These are phyloP conservation scores for Epinotia demarniana DNA, from an alignment of 2,888 invertebrate genomes.

Conservation along the genomic window DNA sequence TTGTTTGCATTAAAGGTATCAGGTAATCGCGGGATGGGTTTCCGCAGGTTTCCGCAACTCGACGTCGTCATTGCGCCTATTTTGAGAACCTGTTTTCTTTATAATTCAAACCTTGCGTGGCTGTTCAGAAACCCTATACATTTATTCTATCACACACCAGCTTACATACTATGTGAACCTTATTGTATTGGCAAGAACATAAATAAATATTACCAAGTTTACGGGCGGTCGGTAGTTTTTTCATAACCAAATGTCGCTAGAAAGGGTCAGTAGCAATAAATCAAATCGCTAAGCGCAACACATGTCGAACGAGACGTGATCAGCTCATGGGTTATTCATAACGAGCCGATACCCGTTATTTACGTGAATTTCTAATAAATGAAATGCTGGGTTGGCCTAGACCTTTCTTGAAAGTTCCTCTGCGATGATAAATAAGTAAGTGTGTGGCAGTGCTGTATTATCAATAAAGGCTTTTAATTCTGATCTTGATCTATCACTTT, in stretches of 20 bases:
- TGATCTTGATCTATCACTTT: too few relatives aligned
- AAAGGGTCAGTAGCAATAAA: slow-evolving; percentile 28
- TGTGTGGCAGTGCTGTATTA: background rate
- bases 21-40: too few relatives aligned
- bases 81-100: too few relatives aligned
- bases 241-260: slow-evolving; percentile 11
- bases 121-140: too few relatives aligned
- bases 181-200: too few relatives aligned
- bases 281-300: slow-evolving; percentile 30
- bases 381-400: background rate
- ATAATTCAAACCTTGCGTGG: too few relatives aligned
- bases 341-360: background rate
- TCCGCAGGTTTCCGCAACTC: too few relatives aligned
- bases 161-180: too few relatives aligned
- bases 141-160: too few relatives aligned
- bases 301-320: slow-evolving; percentile 30
- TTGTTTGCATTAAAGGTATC: too few relatives aligned
- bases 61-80: too few relatives aligned
- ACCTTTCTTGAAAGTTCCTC: background rate
- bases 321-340: slow-evolving; percentile 39
- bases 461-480: too few relatives aligned
- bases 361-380: slow-evolving; percentile 8
- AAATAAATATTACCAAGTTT: background rate
- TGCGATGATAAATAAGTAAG: background rate
- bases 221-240: background rate